Evolutionary conservation across 1,140 invertebrate species (phyloP), one percentile per base, ranked within the genome.

Genomic region (Neodiprion fabricii): DNA sequence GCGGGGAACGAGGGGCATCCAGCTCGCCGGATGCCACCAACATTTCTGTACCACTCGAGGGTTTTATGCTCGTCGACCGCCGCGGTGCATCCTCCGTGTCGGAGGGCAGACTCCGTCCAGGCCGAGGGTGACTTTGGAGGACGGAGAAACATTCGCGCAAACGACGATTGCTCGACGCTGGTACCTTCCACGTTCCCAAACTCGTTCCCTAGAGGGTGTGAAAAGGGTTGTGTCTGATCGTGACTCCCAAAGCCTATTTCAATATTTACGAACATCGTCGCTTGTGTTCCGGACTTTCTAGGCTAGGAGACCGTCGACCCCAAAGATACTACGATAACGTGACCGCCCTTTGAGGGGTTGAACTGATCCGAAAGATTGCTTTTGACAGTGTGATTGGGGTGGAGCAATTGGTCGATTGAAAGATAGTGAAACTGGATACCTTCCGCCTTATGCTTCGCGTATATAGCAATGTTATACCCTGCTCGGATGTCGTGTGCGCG

Each of bases 61-160:
- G 78, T 87, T 88, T 87, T 86, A 86, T 86, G 85, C 81, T 79
- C 79, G 77, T 79, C 78, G 74, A 81, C 81, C 80, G 83, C 80
- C 66, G 74, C 69, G 75, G 80, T 61, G 49, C 80, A 83, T 80
- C 79, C 74, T 80, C 79, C 82, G 82, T 84, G 79, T 84, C 83
- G 72, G 78, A 80, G 79, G 72, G 53, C 28, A 40, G 28, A 40
- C 28, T 61, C 9, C 53, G 53, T 61, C n/a, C 53, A 61, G 53
- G 28, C 5, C 28, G 28, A 40, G 28, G 28, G 53, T 61, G 53
- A 9, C 53, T 17, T 61, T 61, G 53, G 53, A 61, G 53, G 11
- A 61, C 8, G 53, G 11, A 14, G 53, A 61, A 14, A 61, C 28
- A 1, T 40, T 1, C 28, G 28, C 28, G 28, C 28, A 40, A 40